These are phyloP conservation scores for Hydropsyche betteni DNA, from an alignment of 2,888 invertebrate species.

Conservation along the genomic window DNA sequence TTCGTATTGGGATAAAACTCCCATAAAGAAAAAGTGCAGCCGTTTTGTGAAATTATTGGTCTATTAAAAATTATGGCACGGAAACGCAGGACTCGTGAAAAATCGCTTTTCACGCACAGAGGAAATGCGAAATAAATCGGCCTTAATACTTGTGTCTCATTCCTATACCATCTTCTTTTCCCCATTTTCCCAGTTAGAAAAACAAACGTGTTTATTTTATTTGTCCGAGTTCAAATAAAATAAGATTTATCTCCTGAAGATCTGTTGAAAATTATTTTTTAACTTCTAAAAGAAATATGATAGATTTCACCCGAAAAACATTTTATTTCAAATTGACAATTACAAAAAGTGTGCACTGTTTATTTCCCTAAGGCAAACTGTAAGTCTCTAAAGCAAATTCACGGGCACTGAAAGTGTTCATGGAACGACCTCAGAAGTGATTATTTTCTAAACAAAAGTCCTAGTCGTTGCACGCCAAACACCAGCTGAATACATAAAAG, in stretches of 20 bases:
- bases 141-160: conserved; percentile 22
- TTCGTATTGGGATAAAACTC: conserved; percentile 20
- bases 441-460: conserved; percentile 27
- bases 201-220: no score
- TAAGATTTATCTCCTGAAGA: no score
- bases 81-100: conserved; percentile 32
- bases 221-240: no score
- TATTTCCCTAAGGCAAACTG: no score
- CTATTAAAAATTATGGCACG: conserved; percentile 44
- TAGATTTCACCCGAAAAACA: no score
- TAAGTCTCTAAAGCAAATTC: conserved; percentile 17
- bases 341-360: no score
- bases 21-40: conserved; percentile 42
- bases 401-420: not conserved
- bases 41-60: conserved; percentile 43
- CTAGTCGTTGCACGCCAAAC: conserved; percentile 12
- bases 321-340: no score
- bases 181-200: not conserved
- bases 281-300: no score
- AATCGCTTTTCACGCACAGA: conserved; percentile 32
- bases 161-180: conserved; percentile 2
- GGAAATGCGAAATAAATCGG: conserved; percentile 31
- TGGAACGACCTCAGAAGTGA: conserved; percentile 11
- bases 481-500: conserved; percentile 23
- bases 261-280: no score